Evolutionary conservation across 2,888 invertebrate species (phyloP).

Genomic region (Dilophus febrilis): DNA sequence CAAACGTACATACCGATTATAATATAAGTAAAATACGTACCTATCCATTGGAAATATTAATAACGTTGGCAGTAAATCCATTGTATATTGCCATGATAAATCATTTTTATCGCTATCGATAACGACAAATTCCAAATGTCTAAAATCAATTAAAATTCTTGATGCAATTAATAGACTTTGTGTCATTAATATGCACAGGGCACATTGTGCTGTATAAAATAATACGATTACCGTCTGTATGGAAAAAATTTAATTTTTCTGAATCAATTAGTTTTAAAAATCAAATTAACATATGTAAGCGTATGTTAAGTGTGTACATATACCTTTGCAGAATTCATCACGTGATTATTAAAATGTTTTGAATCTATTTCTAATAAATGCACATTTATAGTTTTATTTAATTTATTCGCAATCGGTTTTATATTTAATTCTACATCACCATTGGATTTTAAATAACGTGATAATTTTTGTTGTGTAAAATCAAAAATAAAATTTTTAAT

Average conservation of each 20-base stretch:
- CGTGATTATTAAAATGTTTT: constrained; percentile 41
- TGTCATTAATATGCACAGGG: constrained; percentile 52
- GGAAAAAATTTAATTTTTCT: too few species aligned
- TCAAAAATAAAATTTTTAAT: constrained; percentile 2
- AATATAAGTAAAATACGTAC: constrained; percentile 24
- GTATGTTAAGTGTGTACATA: too few species aligned
- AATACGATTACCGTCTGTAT: constrained; percentile 59
- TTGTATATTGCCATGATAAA: constrained; percentile 60
- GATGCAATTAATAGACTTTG: constrained; percentile 51
- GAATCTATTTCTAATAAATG: constrained; percentile 43
- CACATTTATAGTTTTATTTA: not conserved
- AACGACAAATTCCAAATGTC: constrained; percentile 41
- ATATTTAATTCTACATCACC: not conserved
- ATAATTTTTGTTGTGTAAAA: not conserved
- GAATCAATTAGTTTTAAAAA: too few species aligned
- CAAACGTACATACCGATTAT: too few species aligned
- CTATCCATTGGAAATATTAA: constrained; percentile 59
- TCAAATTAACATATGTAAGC: too few species aligned
- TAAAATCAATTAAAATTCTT: constrained; percentile 37
- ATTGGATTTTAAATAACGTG: not conserved
- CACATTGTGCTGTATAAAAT: constrained; percentile 63
- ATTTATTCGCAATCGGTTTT: not conserved
- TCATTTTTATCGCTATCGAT: constrained; percentile 73
- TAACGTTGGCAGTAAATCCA: constrained; percentile 61
- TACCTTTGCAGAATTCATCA: constrained; percentile 43